Conservation (phyloP, 2,888 invertebrate genomes). For the Tridacna gigas region DNA sequence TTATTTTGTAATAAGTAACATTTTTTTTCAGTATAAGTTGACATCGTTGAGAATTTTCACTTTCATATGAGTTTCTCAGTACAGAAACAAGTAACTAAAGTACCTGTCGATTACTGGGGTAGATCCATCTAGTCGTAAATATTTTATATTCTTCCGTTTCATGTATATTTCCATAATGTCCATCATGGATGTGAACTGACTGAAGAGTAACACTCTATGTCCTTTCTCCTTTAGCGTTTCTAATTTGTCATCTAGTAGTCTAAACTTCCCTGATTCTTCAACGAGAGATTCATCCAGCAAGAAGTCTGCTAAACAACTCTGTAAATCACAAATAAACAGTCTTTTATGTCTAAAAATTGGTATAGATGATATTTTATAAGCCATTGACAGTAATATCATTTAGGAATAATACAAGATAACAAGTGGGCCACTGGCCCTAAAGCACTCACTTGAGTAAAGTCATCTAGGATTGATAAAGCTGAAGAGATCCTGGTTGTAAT, state of each 20-base stretch:
- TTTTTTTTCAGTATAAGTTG: too few relatives aligned
- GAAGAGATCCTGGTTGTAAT: too few relatives aligned
- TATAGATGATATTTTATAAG: too few relatives aligned
- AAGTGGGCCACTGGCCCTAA: too few relatives aligned
- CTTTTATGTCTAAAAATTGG: neutral
- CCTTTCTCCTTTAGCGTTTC: slow-evolving; percentile 88
- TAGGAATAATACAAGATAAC: too few relatives aligned
- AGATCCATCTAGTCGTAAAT: slow-evolving; percentile 94
- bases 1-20: too few relatives aligned
- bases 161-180: slow-evolving; percentile 96
- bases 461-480: too few relatives aligned
- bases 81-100: neutral
- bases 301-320: slow-evolving; percentile 47
- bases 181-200: slow-evolving; percentile 98
- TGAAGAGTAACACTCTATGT: slow-evolving; percentile 94
- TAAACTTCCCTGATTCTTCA: slow-evolving; percentile 94
- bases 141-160: slow-evolving; percentile 89
- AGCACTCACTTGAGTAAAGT: too few relatives aligned
- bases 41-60: too few relatives aligned
- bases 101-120: slow-evolving; percentile 88
- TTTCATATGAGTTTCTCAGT: neutral
- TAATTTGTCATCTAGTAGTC: slow-evolving; percentile 91
- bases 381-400: too few relatives aligned
- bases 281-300: slow-evolving; percentile 86
- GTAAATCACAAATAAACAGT: neutral